A percentile compares a stretch with the other conserved stretches of the same genome.
These are phyloP conservation scores for Drosophila carrolli DNA, from an alignment of 1,140 invertebrate species.

Conservation along the genomic window DNA sequence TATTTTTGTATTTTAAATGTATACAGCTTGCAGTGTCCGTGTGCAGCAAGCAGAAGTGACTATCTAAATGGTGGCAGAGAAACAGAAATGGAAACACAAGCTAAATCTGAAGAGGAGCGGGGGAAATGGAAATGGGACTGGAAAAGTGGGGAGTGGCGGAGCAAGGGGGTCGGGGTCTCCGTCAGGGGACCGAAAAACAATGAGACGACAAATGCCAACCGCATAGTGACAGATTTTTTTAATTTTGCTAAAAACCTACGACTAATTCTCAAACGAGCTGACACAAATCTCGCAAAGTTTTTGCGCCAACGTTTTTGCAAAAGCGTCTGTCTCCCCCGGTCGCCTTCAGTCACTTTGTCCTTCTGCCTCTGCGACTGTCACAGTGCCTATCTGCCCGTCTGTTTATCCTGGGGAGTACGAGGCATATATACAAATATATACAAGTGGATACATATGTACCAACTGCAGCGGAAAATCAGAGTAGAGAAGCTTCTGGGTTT, in stretches of 20 bases:
- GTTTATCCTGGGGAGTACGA: constrained; percentile 16
- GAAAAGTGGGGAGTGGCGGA: not conserved
- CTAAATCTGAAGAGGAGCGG: constrained; percentile 7
- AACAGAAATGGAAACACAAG: constrained; percentile 40
- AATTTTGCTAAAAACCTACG: constrained; percentile 81
- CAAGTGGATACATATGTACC: not conserved
- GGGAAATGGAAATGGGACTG: constrained; percentile 7
- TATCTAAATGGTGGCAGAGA: constrained; percentile 38
- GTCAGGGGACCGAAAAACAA: constrained; percentile 62
- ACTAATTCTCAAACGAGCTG: constrained; percentile 82
- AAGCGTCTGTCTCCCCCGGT: constrained; percentile 26
- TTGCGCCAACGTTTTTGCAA: constrained; percentile 67
- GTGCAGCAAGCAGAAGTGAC: constrained; percentile 40
- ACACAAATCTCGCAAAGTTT: constrained; percentile 79
- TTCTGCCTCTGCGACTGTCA: constrained; percentile 30
- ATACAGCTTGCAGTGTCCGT: constrained; percentile 6
- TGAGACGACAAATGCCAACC: constrained; percentile 72
- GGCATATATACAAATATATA: constrained; percentile 2
- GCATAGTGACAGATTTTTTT: constrained; percentile 75
- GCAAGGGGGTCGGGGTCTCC: not conserved
- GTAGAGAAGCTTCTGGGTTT: constrained; percentile 19
- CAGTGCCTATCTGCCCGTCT: constrained; percentile 38
- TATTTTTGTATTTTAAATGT: not conserved
- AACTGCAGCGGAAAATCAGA: constrained; percentile 21
- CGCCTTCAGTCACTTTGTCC: constrained; percentile 35